A percentile compares a stretch with the other conserved stretches of the same genome.
These are phyloP conservation scores for Triops cancriformis DNA, from an alignment of 1,140 invertebrate species.

Conservation along the genomic window DNA sequence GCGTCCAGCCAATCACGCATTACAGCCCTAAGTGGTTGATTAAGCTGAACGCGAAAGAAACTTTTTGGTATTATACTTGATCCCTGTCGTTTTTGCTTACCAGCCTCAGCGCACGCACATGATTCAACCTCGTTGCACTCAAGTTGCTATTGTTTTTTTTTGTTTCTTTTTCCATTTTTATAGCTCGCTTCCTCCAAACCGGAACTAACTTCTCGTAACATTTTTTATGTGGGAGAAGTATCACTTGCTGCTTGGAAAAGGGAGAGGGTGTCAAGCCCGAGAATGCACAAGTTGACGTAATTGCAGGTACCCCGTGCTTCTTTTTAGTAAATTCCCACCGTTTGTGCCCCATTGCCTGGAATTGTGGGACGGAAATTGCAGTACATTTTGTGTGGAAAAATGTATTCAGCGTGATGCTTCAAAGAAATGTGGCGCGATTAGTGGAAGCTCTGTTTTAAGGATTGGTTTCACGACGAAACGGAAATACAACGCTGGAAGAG, in stretches of 20 bases:
- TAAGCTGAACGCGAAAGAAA: too few species aligned
- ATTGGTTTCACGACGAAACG: too few species aligned
- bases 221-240: conserved; percentile 1
- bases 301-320: neutral
- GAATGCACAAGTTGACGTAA: neutral
- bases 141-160: neutral
- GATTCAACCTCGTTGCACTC: too few species aligned
- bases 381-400: neutral
- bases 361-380: neutral
- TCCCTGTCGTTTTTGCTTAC: too few species aligned
- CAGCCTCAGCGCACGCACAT: too few species aligned
- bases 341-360: neutral
- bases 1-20: too few species aligned
- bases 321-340: neutral
- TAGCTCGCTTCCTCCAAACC: neutral
- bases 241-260: neutral
- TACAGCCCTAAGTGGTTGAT: too few species aligned
- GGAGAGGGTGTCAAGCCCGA: neutral
- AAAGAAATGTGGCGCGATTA: too few species aligned
- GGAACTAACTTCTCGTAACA: neutral
- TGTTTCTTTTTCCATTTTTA: neutral
- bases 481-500: too few species aligned
- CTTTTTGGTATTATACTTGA: too few species aligned
- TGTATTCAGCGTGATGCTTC: too few species aligned
- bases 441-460: too few species aligned